phyloP scores from a whole-genome alignment of 2,888 invertebrate genomes.

The Andrena hattorfiana region DNA sequence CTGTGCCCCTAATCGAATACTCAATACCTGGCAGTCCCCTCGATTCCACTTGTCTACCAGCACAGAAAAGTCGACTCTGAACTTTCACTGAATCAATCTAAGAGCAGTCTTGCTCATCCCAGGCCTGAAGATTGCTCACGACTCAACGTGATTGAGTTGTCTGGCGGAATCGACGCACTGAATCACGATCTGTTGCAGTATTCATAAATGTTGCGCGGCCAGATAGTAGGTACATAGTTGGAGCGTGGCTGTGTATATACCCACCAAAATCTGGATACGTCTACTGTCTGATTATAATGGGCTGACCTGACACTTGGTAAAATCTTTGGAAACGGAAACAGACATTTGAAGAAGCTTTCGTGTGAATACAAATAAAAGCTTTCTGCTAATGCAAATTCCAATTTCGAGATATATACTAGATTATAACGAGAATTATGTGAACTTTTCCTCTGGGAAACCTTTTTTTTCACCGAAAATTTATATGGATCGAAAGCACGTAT shows the following conservation, averaged over 20 bases:
- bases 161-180: slow-evolving; percentile 36
- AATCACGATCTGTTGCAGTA: slow-evolving; percentile 38
- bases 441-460: no score
- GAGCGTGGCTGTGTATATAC: not conserved
- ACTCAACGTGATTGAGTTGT: slow-evolving; percentile 19
- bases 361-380: no score
- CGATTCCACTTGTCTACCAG: not conserved
- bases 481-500: no score
- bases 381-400: no score
- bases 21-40: not conserved
- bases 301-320: not conserved
- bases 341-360: slow-evolving; percentile 7
- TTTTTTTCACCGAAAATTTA: no score
- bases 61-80: not conserved
- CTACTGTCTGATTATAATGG: not conserved
- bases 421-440: no score
- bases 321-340: not conserved
- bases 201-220: slow-evolving; percentile 39
- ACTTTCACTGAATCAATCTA: slow-evolving; percentile 36
- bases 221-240: not conserved
- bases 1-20: no score
- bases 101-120: slow-evolving; percentile 25
- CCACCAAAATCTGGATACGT: not conserved
- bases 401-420: no score
- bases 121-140: slow-evolving; percentile 13